phyloP scores from a whole-genome alignment of 2,797 vertebrate species.

The Urosaurus nigricauda region DNA sequence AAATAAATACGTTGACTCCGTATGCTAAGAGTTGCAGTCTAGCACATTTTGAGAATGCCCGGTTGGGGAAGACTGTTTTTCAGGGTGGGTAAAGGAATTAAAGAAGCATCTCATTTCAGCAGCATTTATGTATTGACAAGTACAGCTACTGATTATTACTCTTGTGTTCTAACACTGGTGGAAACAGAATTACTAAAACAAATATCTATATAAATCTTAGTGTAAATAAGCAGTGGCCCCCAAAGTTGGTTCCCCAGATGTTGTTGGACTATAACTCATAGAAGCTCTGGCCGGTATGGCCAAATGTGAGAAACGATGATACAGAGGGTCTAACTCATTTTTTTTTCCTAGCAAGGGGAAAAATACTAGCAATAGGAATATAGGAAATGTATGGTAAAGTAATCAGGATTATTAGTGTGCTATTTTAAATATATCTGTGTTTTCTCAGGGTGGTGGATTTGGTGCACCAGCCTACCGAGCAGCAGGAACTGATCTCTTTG shows the following conservation, averaged over 20 bases:
- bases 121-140: neutral
- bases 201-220: neutral
- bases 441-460: constrained; percentile 59
- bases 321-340: neutral
- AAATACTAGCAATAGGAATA: neutral
- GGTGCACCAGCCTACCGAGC: constrained; percentile 51
- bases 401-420: neutral
- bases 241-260: neutral
- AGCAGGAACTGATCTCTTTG: constrained; percentile 59
- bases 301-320: neutral
- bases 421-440: neutral
- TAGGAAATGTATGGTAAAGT: neutral
- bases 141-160: neutral
- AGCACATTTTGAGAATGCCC: neutral
- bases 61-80: neutral
- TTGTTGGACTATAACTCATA: neutral
- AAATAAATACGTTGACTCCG: neutral
- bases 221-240: too few relatives aligned
- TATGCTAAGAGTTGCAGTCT: neutral
- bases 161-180: neutral
- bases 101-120: neutral
- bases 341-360: neutral
- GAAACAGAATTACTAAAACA: neutral
- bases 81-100: neutral
- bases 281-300: neutral